phyloP scores from a whole-genome alignment of 2,113 vertebrate species.

The Eurystomus gularis region DNA sequence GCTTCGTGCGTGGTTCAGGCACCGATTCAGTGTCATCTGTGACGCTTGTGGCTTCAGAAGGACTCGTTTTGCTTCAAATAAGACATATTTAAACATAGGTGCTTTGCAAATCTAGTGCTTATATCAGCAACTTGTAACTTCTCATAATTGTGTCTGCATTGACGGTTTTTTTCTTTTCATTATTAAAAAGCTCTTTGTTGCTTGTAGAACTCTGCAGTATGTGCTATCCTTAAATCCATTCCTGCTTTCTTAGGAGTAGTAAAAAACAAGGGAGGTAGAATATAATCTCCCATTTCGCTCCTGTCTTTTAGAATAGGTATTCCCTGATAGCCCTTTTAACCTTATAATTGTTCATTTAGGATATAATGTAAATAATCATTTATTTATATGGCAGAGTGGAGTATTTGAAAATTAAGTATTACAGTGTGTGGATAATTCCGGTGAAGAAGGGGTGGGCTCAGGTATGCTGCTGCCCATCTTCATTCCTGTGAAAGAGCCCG shows the following conservation, averaged over 20 bases:
- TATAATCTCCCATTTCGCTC: not conserved
- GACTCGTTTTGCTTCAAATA: not conserved
- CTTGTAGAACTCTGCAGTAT: accelerated
- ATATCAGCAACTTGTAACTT: not conserved
- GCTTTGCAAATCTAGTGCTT: not conserved
- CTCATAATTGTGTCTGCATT: not conserved
- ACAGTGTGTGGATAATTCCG: not conserved
- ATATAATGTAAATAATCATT: not conserved
- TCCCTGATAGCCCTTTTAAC: not conserved
- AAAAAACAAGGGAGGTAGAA: not conserved
- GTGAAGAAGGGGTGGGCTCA: not conserved
- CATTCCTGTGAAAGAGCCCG: not conserved
- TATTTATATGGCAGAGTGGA: not conserved
- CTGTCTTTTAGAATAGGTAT: not conserved
- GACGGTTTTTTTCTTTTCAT: not conserved
- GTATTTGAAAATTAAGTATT: not conserved
- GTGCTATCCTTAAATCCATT: not conserved
- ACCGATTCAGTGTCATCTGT: not conserved
- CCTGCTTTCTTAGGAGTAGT: not conserved
- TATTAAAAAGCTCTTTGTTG: not conserved
- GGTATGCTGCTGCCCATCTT: not conserved
- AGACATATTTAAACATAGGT: accelerated
- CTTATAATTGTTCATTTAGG: not conserved
- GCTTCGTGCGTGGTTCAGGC: not conserved
- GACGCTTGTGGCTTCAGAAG: not conserved